Conservation (phyloP, 2,888 invertebrate genomes). For the Alentia gelatinosa region DNA sequence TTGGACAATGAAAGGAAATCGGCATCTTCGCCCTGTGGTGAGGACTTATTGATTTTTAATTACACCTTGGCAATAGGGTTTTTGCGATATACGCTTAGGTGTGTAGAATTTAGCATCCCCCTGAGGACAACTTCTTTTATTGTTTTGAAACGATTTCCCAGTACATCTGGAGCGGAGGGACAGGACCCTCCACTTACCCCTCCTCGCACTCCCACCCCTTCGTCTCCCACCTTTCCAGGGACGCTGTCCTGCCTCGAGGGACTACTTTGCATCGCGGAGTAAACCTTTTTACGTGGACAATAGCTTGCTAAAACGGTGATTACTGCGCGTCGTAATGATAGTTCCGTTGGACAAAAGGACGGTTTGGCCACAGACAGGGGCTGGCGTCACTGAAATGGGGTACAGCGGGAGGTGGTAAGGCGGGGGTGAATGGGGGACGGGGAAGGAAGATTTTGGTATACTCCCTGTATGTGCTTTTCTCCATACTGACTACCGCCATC, state of each 20-base stretch:
- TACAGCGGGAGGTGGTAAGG: background rate
- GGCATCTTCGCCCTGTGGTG: background rate
- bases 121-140: too few species aligned
- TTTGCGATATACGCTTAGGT: background rate
- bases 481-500: too few species aligned
- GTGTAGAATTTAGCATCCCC: too few species aligned
- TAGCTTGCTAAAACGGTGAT: slow-evolving; percentile 29
- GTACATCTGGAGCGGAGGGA: background rate
- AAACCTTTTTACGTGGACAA: slow-evolving; percentile 20
- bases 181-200: background rate
- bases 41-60: background rate
- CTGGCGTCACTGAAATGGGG: background rate
- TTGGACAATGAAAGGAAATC: too few species aligned
- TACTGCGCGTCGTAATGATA: slow-evolving; percentile 11
- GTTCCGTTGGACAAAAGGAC: background rate
- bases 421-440: too few species aligned
- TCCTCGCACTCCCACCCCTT: background rate
- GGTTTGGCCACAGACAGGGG: background rate
- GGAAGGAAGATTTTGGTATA: too few species aligned
- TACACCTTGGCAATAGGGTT: background rate
- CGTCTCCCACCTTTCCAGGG: background rate
- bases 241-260: background rate
- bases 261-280: slow-evolving; percentile 1
- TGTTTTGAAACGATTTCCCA: too few species aligned
- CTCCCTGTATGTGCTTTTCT: too few species aligned